Conservation (phyloP, 2,797 vertebrate species). For the Hyperoplus lanceolatus region DNA sequence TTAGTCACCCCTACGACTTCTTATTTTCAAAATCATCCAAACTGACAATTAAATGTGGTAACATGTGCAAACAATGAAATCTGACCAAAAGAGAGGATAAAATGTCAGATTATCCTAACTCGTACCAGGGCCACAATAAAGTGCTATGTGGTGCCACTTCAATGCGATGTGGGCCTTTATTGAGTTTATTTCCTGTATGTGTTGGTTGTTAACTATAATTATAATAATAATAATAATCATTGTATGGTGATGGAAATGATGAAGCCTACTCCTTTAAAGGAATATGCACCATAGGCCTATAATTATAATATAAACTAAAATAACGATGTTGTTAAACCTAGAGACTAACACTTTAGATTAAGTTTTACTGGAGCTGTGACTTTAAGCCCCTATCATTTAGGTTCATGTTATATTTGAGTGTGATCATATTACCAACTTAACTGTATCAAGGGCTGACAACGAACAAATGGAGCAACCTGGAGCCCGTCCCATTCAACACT, state of each 20-base stretch:
- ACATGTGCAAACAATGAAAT: not conserved
- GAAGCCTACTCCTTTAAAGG: too few relatives aligned
- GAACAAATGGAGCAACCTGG: constrained; percentile 51
- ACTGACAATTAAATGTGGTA: not conserved
- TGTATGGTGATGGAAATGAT: too few relatives aligned
- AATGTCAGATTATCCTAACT: not conserved
- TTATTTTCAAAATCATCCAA: not conserved
- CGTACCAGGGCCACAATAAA: not conserved
- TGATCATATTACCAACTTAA: not conserved
- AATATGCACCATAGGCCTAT: not conserved
- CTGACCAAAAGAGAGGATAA: not conserved
- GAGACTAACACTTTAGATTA: not conserved
- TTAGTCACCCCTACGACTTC: not conserved
- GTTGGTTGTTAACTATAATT: not conserved
- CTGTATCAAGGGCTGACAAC: not conserved
- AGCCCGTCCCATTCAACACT: constrained; percentile 56
- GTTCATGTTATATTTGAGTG: not conserved
- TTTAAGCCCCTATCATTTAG: not conserved
- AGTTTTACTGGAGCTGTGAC: not conserved
- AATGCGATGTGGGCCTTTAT: not conserved
- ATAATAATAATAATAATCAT: too few relatives aligned
- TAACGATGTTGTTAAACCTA: not conserved
- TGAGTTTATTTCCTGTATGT: not conserved
- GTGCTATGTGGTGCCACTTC: too few relatives aligned
- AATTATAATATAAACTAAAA: not conserved